Evolutionary conservation across 2,797 vertebrate species (phyloP).

Genomic region (Pseudotriccus pelzelni): DNA sequence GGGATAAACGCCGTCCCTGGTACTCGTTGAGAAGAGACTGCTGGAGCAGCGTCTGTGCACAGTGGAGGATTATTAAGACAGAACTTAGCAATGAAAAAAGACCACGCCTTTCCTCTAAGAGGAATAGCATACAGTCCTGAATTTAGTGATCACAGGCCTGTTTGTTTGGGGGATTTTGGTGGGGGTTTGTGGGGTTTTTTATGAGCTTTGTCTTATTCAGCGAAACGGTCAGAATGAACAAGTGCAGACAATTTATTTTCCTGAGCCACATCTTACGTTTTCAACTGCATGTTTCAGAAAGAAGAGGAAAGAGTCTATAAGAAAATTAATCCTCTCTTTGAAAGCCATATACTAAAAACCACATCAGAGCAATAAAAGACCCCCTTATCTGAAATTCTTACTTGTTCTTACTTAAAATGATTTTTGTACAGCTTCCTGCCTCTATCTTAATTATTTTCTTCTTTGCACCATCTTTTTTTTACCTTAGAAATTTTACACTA

Average conservation of each 20-base stretch:
- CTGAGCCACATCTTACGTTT: neutral
- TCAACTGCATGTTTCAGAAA: neutral
- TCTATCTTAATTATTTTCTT: neutral
- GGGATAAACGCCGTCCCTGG: neutral
- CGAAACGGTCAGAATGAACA: neutral
- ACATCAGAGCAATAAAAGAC: neutral
- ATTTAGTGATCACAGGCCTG: neutral
- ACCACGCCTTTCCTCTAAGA: too few species aligned
- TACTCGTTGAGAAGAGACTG: neutral
- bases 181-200: neutral
- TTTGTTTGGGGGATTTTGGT: neutral
- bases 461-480: neutral
- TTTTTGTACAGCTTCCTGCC: neutral
- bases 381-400: neutral
- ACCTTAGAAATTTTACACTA: neutral
- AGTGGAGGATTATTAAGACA: rapidly evolving
- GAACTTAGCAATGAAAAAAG: neutral
- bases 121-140: neutral
- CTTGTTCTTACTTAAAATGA: neutral
- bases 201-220: neutral
- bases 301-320: neutral
- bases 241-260: neutral
- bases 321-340: neutral
- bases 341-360: neutral
- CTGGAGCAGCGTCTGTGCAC: neutral